Conservation (phyloP, 2,888 invertebrate species). For the Panzeria rudis region DNA sequence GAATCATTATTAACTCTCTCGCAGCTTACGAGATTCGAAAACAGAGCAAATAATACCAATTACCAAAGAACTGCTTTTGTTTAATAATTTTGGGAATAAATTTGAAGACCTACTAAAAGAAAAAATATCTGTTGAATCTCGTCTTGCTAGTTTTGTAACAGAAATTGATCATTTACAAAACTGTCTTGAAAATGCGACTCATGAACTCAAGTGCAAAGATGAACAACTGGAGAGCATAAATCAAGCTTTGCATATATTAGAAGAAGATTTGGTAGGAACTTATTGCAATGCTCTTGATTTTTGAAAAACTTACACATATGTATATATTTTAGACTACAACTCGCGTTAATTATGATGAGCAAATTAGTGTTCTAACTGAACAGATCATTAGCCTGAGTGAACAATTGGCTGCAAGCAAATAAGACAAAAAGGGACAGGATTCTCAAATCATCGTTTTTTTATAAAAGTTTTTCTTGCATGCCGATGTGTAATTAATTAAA, state of each 20-base stretch:
- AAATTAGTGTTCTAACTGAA: slow-evolving; percentile 86
- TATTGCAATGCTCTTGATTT: background rate
- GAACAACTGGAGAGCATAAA: slow-evolving; percentile 85
- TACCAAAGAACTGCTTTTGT: slow-evolving; percentile 81
- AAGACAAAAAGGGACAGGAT: slow-evolving; percentile 59
- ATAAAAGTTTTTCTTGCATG: slow-evolving; percentile 45
- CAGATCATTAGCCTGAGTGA: slow-evolving; percentile 89
- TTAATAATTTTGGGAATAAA: slow-evolving; percentile 81
- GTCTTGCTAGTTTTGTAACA: slow-evolving; percentile 79
- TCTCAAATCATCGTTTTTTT: slow-evolving; percentile 45
- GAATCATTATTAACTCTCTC: background rate
- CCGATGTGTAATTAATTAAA: slow-evolving; percentile 43
- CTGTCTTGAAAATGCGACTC: slow-evolving; percentile 84
- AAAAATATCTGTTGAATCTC: slow-evolving; percentile 82
- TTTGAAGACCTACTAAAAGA: slow-evolving; percentile 81
- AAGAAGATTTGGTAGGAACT: slow-evolving; percentile 87
- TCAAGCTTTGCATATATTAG: slow-evolving; percentile 84
- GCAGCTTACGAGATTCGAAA: slow-evolving; percentile 76
- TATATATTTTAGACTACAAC: slow-evolving; percentile 83
- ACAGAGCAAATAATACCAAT: slow-evolving; percentile 75
- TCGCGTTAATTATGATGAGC: slow-evolving; percentile 87
- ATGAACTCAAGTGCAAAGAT: slow-evolving; percentile 85
- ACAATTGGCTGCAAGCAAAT: slow-evolving; percentile 88
- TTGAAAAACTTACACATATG: background rate
- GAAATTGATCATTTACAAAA: slow-evolving; percentile 84